Conservation (phyloP, 2,888 invertebrate species). For the Acrobeloides nanus region DNA sequence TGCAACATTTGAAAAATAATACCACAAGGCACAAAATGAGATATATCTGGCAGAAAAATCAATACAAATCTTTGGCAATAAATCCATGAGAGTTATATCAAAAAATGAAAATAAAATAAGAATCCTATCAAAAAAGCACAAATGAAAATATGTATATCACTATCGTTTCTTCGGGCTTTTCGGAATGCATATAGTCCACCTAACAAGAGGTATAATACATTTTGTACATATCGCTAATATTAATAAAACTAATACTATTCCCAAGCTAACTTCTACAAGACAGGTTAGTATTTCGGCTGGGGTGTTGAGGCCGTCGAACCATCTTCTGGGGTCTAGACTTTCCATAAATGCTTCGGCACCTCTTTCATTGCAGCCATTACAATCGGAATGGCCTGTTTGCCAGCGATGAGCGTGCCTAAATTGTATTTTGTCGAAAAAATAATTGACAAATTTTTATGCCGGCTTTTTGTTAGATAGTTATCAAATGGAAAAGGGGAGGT, state of each 20-base stretch:
- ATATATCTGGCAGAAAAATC: too few species aligned
- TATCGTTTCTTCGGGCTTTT: too few species aligned
- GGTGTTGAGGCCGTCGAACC: conserved; percentile 37
- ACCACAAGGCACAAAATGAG: too few species aligned
- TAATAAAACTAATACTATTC: conserved; percentile 21
- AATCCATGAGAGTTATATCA: too few species aligned
- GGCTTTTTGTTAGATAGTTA: too few species aligned
- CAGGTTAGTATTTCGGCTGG: conserved; percentile 31
- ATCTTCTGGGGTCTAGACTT: conserved; percentile 31
- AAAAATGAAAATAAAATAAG: too few species aligned
- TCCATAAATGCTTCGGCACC: conserved; percentile 31
- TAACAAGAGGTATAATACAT: conserved; percentile 40
- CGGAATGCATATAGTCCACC: too few species aligned
- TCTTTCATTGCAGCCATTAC: conserved; percentile 41
- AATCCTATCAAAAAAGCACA: too few species aligned
- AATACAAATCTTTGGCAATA: too few species aligned
- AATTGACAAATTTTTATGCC: not conserved
- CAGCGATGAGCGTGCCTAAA: conserved; percentile 14
- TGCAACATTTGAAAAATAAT: too few species aligned
- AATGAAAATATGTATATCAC: too few species aligned
- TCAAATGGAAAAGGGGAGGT: too few species aligned
- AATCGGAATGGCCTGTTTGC: conserved; percentile 23
- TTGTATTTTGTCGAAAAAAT: not conserved
- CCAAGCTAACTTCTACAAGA: conserved; percentile 26
- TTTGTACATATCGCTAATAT: conserved; percentile 31